Evolutionary conservation across 2,797 vertebrate genomes (phyloP).

Genomic region (Thalassophryne amazonica): DNA sequence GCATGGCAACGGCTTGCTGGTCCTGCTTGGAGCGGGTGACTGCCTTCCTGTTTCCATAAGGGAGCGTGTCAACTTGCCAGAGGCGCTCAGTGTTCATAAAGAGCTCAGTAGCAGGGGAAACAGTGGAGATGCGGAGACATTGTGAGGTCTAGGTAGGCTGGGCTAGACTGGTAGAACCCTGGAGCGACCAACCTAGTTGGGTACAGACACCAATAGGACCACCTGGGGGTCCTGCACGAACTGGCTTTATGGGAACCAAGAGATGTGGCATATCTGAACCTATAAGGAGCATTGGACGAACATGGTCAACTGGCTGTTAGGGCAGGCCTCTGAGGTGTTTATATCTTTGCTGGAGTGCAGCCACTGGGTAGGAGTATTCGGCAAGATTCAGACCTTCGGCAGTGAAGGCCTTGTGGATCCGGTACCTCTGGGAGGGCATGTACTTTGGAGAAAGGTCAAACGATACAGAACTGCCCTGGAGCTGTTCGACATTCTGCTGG

Average conservation of each 20-base stretch:
- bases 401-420: conserved; percentile 2
- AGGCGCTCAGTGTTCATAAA: background rate
- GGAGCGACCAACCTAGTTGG: background rate
- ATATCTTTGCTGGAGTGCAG: background rate
- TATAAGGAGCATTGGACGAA: conserved; percentile 6
- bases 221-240: background rate
- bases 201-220: background rate
- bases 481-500: background rate
- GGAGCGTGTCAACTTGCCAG: background rate
- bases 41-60: background rate
- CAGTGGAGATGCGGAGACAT: background rate
- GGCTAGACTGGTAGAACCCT: no score
- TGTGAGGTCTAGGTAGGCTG: no score
- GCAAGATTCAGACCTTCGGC: background rate
- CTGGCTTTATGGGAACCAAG: background rate
- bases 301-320: background rate
- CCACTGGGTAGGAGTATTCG: background rate
- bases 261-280: conserved; percentile 9
- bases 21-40: conserved; percentile 7
- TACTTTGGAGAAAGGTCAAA: background rate
- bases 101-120: background rate
- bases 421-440: background rate
- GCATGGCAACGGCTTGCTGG: background rate
- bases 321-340: conserved; percentile 2
- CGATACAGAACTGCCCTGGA: background rate